Base-by-base conservation (phyloP, 2,888 invertebrate species). In the Hesperia comma region DNA sequence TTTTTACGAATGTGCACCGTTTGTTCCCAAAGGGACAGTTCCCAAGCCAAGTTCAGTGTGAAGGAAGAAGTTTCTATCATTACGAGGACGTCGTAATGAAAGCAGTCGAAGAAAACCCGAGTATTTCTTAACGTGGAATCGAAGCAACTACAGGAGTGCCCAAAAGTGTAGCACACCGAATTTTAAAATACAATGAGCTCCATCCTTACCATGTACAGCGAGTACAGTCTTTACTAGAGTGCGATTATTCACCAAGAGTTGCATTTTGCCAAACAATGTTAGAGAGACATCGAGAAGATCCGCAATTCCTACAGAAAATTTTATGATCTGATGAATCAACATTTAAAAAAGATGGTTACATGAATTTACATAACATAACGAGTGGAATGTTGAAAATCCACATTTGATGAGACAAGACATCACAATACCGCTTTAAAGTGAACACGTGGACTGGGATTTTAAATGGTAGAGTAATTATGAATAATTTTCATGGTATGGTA, bases 221-320 rank as follows among this genome's bases (percentile, higher is more conserved):
- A 62, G 68, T 75, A 49, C 73, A 72, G 66, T 70, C 69, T 56
- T 70, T 73, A 57, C 68, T 69, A 68, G 7, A 43, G 15, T 51
- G 69, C 21, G 69, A 73, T 49, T 68, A 71, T 61, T 46, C 62
- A 53, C 54, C 15, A 41, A 66, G 71, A 46, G 49, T 71, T 17
- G 53, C 51, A 67, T 74, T 75, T 67, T 72, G 69, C 54, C 57
- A 61, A 41, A 17, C 17, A 17, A 75, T 74, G 70, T 60, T 74
- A 15, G 54, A 56, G 53, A 71, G 53, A 55, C 40, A 67, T 33
- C 40, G 53, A 33, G 71, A 72, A 68, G 63, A 72, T 61, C 71
- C 70, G 37, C 62, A 71, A 43, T 71, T 74, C 53, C 58, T 70
- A 33, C n/a, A 70, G 15, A 67, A 69, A 67, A 41, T 70, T 60